Base-by-base conservation (phyloP, 2,888 invertebrate species). In the Netelia inedita region DNA sequence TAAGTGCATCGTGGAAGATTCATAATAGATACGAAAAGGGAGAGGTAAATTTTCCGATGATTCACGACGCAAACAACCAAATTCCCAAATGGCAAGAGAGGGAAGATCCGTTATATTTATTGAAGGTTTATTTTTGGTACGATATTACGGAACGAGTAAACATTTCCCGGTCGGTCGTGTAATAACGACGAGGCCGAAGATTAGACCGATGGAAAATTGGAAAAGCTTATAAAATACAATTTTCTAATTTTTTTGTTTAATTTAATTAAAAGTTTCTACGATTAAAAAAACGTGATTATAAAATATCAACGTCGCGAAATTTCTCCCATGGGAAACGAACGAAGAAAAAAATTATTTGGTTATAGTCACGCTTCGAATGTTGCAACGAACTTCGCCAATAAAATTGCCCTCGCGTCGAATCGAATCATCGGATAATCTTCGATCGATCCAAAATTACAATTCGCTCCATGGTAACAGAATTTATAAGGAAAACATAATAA, bases 11-110 rank as follows among this genome's bases (percentile, higher is more conserved):
- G 23, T 50, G 59, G 63, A 74, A 63, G 63, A 74, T 74, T 50
- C 61, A 74, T 74, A 63, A 75, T 75, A 66, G 66, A 75, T 75
- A 66, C 55, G 41, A 35, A 21, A 41, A 21, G n/a, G 55, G 65
- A 75, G 21, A 75, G 21, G 59, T 21, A 21, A 75, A 65, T 75
- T 75, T 74, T 63, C 74, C 28, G 63, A 74, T 74, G 74, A 74
- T 63, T 74, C 74, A 74, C 59, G 50, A 63, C 28, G 28, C 74
- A 14, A 14, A 14, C 11, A 16, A 46, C 63, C 28, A 46, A 63
- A 35, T 50, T 35, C 50, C 74, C 43, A 14, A 43, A 61, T 74
- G 28, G 28, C 63, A 19, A 16, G 59, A 63, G 59, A 63, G 41
- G 63, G 74, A 28, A 63, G 16, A 63, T 63, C 59, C 59, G 9